These are phyloP conservation scores for Glandiceps talaboti DNA, from an alignment of 53 echinoderm and acorn worm genomes.

Conservation along the genomic window DNA sequence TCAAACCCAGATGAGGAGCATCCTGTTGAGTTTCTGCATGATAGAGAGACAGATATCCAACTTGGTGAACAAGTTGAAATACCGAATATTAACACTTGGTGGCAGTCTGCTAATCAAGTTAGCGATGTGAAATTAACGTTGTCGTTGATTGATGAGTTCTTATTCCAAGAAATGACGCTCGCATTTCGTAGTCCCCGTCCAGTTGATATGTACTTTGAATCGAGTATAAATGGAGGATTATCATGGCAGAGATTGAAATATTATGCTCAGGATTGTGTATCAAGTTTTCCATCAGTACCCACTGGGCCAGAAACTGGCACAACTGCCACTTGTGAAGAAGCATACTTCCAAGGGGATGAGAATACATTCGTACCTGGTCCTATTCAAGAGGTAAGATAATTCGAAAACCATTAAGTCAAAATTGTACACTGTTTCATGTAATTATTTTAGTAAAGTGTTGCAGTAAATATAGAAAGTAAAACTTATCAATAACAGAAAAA, in stretches of 20 bases:
- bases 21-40: slow-evolving; percentile 27
- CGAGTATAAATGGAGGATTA: slow-evolving; percentile 35
- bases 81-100: slow-evolving; percentile 62
- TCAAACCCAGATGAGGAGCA: slow-evolving; percentile 35
- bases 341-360: slow-evolving; percentile 55
- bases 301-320: background rate
- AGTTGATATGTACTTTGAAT: slow-evolving; percentile 46
- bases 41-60: slow-evolving; percentile 12
- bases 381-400: slow-evolving; percentile 70
- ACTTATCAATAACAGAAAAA: too few species aligned
- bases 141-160: slow-evolving; percentile 38
- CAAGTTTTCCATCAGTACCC: slow-evolving; percentile 39
- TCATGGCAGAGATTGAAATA: slow-evolving; percentile 54
- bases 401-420: too few species aligned
- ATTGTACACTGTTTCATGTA: too few species aligned
- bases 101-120: slow-evolving; percentile 60
- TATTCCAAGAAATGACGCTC: slow-evolving; percentile 50
- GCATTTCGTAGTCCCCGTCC: slow-evolving; percentile 68
- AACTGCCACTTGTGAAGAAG: slow-evolving; percentile 38
- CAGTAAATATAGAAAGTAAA: too few species aligned
- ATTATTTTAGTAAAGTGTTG: too few species aligned
- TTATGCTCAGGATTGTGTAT: slow-evolving; percentile 42
- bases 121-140: slow-evolving; percentile 32
- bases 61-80: slow-evolving; percentile 12
- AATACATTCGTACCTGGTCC: slow-evolving; percentile 23